A percentile compares a stretch with the other conserved stretches of the same genome.
phyloP scores from a whole-genome alignment of 2,113 vertebrate species.

The Oreochromis aureus region DNA sequence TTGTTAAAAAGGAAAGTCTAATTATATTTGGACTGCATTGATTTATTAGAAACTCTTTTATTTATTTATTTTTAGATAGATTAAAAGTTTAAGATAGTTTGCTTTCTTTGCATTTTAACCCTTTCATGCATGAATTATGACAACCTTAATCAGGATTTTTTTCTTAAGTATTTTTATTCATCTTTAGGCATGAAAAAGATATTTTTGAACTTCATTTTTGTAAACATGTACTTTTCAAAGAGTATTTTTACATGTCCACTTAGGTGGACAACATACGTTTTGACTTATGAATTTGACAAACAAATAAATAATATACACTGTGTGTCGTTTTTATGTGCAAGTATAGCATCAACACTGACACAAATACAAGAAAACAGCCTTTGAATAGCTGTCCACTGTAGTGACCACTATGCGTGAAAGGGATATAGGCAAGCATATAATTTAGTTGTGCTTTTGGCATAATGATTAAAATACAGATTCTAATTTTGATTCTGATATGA shows the following conservation, averaged over 20 bases:
- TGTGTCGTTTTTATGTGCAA: no score
- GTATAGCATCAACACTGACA: no score
- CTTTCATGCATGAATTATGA: not conserved
- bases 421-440: not conserved
- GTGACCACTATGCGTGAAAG: fast-evolving
- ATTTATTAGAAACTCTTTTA: not conserved
- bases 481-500: not conserved
- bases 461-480: not conserved
- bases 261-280: no score
- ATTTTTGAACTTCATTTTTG: no score
- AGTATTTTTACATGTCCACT: no score
- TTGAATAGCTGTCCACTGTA: not conserved
- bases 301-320: no score
- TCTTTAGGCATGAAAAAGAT: no score
- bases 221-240: no score
- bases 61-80: not conserved
- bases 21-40: not conserved
- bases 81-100: not conserved
- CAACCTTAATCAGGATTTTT: not conserved
- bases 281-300: no score
- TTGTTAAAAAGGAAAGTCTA: not conserved
- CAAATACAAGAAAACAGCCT: no score
- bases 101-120: not conserved
- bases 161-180: no score
- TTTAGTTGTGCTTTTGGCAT: not conserved